Evolutionary conservation across 2,797 vertebrate species (phyloP), one percentile per base, ranked within the genome.

Genomic region (Epinephelus coioides): DNA sequence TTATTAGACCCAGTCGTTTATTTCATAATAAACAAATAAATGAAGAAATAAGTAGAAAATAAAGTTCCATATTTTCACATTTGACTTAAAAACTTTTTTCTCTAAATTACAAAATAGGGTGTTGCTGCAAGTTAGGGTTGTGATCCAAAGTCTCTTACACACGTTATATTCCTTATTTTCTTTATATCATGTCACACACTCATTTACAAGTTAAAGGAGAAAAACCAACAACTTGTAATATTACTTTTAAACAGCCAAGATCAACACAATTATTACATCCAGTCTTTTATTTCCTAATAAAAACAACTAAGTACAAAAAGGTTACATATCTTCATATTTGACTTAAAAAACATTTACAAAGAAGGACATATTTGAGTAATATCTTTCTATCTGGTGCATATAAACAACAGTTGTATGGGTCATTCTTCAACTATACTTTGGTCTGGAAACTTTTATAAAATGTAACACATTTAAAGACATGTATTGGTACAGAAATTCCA

Each of bases 121-220:
- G 18, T 57, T 78, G 65, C 56, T 34, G 1, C 6, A 71, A 74
- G 19, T 23, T 53, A 60, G 14, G 30, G 21, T 50, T 19, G 13
- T 25, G 10, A 46, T 69, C 17, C 18, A 61, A 57, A 62, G 6
- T 12, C 17, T 34, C 18, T 34, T 8, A 2, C 13, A 53, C 51
- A 21, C 4, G 1, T 50, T 25, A 13, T 21, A 56, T 34, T 10
- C n/a, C 12, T 46, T 25, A 1, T 34, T 34, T 34, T 34, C 34
- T 34, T 34, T 2, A 8, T 34, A 34, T 34, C 34, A 34, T 30
- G 27, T 34, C 34, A 61, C 8, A 54, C 4, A 1, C 9, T 54
- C n/a, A 40, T 4, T 64, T 10, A n/a, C 27, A 49, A 15, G n/a
- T 46, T 69, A 13, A 21, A 47, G 12, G 23, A 8, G 49, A 6